Conservation (phyloP, 2,888 invertebrate genomes). For the Pristionchus japonicus region DNA sequence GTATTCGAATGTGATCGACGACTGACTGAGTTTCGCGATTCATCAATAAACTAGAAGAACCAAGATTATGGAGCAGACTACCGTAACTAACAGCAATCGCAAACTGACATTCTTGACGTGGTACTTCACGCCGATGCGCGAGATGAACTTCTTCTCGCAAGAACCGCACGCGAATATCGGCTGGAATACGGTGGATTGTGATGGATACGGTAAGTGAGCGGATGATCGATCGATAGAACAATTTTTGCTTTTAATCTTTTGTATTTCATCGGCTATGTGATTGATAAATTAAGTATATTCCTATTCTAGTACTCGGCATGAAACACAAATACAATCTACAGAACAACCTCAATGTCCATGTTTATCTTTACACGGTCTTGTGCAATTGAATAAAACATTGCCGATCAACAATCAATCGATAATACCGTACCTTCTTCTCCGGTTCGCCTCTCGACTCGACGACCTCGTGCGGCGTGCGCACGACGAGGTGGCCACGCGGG, state of each 20-base stretch:
- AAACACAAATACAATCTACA: background rate
- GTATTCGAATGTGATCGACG: background rate
- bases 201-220: background rate
- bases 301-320: background rate
- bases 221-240: background rate
- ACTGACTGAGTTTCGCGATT: background rate
- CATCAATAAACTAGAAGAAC: too few species aligned
- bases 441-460: background rate
- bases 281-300: too few species aligned
- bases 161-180: constrained; percentile 13
- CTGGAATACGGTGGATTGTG: background rate
- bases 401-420: background rate
- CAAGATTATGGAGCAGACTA: too few species aligned
- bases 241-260: background rate
- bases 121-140: constrained; percentile 33
- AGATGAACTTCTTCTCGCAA: constrained; percentile 32
- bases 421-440: constrained; percentile 18
- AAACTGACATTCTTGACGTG: constrained; percentile 26
- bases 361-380: too few species aligned
- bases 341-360: background rate
- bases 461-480: constrained; percentile 12
- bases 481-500: background rate
- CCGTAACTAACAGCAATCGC: background rate
- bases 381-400: too few species aligned
- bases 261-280: too few species aligned